phyloP scores from a whole-genome alignment of 2,888 invertebrate genomes.

The Hermaeophaga mercurialis region DNA sequence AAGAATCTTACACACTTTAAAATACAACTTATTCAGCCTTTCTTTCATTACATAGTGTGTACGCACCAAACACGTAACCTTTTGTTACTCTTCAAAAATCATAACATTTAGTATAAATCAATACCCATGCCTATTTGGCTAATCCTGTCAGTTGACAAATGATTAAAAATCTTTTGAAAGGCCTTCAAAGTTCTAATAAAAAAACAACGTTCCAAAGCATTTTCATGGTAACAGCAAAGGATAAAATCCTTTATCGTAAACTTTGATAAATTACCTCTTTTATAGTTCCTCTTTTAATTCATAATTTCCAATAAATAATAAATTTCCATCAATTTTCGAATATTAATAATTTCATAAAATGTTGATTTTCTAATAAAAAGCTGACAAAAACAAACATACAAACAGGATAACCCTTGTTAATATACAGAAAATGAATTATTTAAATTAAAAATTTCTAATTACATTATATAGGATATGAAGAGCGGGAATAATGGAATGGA shows the following conservation, averaged over 20 bases:
- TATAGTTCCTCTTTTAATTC: background rate
- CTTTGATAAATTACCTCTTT: slow-evolving; percentile 3
- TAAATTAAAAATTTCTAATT: background rate
- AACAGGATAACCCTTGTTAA: background rate
- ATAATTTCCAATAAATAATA: background rate
- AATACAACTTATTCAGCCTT: no score
- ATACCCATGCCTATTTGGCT: no score
- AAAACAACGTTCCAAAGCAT: no score
- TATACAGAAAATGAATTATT: background rate
- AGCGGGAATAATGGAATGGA: background rate
- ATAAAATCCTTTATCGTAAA: background rate
- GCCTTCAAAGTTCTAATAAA: no score
- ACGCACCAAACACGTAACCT: no score
- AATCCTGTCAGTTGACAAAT: no score
- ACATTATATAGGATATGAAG: no score
- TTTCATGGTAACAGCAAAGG: background rate
- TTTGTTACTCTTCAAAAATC: no score
- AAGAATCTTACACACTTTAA: no score
- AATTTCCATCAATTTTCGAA: slow-evolving; percentile 4
- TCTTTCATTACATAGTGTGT: no score
- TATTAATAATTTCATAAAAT: background rate
- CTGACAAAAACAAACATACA: background rate
- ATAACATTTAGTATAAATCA: no score
- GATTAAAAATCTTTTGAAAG: no score
- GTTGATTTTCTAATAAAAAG: background rate